A percentile compares a stretch with the other conserved stretches of the same genome.
These are phyloP conservation scores for Parnassius glacialis DNA, from an alignment of 2,888 invertebrate species.

Conservation along the genomic window DNA sequence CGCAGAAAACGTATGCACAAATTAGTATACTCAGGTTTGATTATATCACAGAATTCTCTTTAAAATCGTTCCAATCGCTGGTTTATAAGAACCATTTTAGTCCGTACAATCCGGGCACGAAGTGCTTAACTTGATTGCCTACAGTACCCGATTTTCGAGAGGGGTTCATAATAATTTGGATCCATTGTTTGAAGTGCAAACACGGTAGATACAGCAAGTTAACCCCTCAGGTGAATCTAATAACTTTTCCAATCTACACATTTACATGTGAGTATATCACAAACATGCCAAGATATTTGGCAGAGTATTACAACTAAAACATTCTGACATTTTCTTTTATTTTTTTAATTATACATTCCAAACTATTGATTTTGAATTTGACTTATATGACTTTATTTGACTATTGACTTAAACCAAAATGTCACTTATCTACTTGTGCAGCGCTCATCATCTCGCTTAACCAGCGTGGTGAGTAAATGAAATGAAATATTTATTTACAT, in stretches of 20 bases:
- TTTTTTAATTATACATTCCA: no score
- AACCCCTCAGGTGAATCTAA: conserved; percentile 72
- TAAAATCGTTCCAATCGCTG: not conserved
- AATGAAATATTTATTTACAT: no score
- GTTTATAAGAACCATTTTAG: conserved; percentile 11
- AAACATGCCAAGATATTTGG: no score
- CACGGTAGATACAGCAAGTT: conserved; percentile 42
- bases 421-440: no score
- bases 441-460: no score
- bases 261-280: not conserved
- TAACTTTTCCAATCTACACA: conserved; percentile 45
- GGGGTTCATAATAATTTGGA: conserved; percentile 60
- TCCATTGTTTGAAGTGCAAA: conserved; percentile 66
- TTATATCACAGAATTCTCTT: conserved; percentile 3
- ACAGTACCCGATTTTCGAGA: conserved; percentile 28
- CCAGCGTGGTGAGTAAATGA: no score
- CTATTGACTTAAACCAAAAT: no score
- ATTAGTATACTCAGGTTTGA: conserved; percentile 8
- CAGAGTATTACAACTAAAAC: no score
- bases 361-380: no score
- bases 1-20: conserved; percentile 12
- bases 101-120: not conserved
- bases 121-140: conserved; percentile 21
- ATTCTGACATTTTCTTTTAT: no score
- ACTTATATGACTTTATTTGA: no score